Percentiles rank a stretch among this genome's conserved stretches.
Evolutionary conservation across 2,113 vertebrate genomes (phyloP).

Genomic region (Tautogolabrus adspersus): DNA sequence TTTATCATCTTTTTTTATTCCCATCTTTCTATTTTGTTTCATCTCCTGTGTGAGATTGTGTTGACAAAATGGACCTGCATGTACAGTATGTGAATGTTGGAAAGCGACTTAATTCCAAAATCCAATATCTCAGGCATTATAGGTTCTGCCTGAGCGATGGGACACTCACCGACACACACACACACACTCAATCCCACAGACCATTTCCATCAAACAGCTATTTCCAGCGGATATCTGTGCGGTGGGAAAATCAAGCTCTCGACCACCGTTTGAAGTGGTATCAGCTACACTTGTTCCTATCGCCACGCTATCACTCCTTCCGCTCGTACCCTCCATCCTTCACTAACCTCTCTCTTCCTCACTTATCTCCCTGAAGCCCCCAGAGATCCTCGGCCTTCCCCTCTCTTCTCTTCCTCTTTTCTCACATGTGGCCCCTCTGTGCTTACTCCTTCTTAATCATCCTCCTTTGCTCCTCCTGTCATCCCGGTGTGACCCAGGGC

Average conservation of each 20-base stretch:
- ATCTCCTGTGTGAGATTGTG: conserved; percentile 13
- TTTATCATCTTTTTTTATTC: not conserved
- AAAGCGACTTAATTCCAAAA: conserved; percentile 48
- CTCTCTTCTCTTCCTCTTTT: conserved; percentile 16
- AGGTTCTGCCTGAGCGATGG: conserved; percentile 21
- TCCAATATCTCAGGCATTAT: conserved; percentile 33
- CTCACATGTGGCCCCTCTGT: conserved; percentile 21
- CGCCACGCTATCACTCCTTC: conserved; percentile 52
- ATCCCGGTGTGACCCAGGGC: conserved; percentile 40
- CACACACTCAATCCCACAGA: not conserved
- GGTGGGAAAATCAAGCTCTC: conserved; percentile 47
- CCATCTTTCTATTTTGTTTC: conserved; percentile 13
- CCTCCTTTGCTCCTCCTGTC: conserved; percentile 38
- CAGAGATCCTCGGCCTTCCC: conserved; percentile 49
- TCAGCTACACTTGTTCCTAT: conserved; percentile 60
- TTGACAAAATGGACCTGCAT: conserved; percentile 19
- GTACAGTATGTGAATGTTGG: conserved; percentile 17
- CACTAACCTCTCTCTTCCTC: conserved; percentile 36
- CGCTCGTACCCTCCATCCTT: conserved; percentile 37
- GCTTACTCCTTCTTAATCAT: conserved; percentile 59
- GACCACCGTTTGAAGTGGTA: conserved; percentile 65
- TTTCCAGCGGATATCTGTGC: conserved; percentile 40
- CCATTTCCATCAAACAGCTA: conserved; percentile 41
- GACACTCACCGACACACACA: conserved; percentile 10
- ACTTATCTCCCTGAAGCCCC: conserved; percentile 56